Evolutionary conservation across 2,797 vertebrate genomes (phyloP), one percentile per base, ranked within the genome.

Genomic region (Psittacula echo): DNA sequence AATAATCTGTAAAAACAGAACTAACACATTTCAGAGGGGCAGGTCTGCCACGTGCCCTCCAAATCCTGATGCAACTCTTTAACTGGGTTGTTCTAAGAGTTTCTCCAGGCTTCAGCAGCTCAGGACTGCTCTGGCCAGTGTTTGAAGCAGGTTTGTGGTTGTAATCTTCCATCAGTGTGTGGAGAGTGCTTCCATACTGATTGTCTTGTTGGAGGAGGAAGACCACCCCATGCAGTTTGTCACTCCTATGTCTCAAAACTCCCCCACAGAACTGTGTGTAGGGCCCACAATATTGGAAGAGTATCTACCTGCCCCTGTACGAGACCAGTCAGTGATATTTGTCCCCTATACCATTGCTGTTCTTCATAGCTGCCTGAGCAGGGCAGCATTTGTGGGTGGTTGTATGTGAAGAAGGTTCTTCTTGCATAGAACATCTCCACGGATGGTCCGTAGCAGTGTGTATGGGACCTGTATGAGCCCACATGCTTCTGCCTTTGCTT

Each of bases 11-110:
- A 58, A 47, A 67, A 71, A 62, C 39, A 84, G 85, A 95, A 94
- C 65, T 62, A 88, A 77, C 23, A 62, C 47, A 79, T 94, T 94
- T 96, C 95, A 87, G 48, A 9, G 10, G 95, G 96, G 87, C 96
- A 96, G 76, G 73, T 87, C 87, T 96, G 93, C 81, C 89, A 14
- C 0, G 0, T 60, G 45, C 37, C 48, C 67, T 70, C 73, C 64
- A 61, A 79, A 70, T 61, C 54, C 80, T 74, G 41, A 22, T 24
- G 48, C 18, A 12, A n/a, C 44, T 75, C 34, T 21, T 53, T 53
- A 32, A 21, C 64, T 47, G 51, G 42, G n/a, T 67, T 84, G 16
- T n/a, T 71, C 54, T 72, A 60, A 51, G 70, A 45, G 8, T 60
- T 67, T 39, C 44, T 71, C 45, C 11, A 10, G 47, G 53, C 80